Conservation (phyloP, 2,113 vertebrate genomes). For the Numenius arquata region DNA sequence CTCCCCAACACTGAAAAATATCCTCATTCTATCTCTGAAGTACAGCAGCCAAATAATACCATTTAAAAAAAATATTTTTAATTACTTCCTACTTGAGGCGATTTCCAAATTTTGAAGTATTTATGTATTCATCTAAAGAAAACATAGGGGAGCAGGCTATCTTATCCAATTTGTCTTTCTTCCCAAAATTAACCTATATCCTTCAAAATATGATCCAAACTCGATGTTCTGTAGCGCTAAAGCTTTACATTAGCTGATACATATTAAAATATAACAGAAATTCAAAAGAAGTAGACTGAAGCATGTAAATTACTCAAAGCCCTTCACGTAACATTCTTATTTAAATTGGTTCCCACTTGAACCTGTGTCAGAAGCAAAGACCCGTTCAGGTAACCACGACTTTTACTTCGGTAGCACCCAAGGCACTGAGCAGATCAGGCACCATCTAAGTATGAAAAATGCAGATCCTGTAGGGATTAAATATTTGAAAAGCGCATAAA, state of each 20-base stretch:
- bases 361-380: background rate
- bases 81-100: background rate
- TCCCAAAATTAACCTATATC: background rate
- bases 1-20: background rate
- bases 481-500: background rate
- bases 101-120: background rate
- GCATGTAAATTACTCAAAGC: background rate
- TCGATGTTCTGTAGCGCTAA: background rate
- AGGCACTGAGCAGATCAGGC: background rate
- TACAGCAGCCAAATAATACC: background rate
- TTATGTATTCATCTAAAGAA: background rate
- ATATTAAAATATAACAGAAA: background rate
- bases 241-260: background rate
- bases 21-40: background rate
- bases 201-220: background rate
- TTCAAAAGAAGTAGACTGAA: background rate
- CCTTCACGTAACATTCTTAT: background rate
- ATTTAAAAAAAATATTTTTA: background rate
- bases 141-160: rapidly evolving
- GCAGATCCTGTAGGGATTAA: background rate
- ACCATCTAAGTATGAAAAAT: background rate
- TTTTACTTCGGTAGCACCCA: background rate
- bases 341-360: background rate
- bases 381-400: background rate
- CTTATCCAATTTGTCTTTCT: background rate